Evolutionary conservation across 2,888 invertebrate species (phyloP).

Genomic region (Venusia cambrica): DNA sequence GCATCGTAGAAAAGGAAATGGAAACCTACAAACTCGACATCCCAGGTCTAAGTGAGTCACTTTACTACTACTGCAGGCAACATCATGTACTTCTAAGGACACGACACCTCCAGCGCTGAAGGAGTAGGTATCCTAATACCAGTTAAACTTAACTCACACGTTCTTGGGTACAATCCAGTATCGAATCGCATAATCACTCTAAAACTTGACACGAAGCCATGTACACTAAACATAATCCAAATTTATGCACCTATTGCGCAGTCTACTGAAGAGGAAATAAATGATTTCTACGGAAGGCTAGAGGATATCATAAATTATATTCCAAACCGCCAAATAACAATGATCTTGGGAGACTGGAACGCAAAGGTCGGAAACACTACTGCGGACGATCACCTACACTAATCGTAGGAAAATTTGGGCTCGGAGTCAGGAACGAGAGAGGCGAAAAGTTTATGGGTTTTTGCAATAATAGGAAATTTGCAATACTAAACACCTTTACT

Average conservation of each 20-base stretch:
- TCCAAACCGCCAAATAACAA: slow-evolving; percentile 15
- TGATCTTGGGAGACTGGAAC: slow-evolving; percentile 5
- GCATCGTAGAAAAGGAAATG: slow-evolving; percentile 11
- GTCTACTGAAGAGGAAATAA: slow-evolving; percentile 15
- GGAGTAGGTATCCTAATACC: slow-evolving; percentile 19
- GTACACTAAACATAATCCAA: slow-evolving; percentile 18
- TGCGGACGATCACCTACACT: too few species aligned
- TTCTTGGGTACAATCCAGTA: slow-evolving; percentile 15
- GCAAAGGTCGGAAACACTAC: too few species aligned
- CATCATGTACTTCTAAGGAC: slow-evolving; percentile 19
- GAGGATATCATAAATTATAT: slow-evolving; percentile 5
- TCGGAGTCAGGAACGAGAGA: slow-evolving; percentile 6
- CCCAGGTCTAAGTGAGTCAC: slow-evolving; percentile 11
- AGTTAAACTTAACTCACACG: slow-evolving; percentile 3
- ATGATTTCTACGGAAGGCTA: slow-evolving; percentile 13
- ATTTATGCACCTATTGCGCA: slow-evolving; percentile 23
- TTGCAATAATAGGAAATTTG: slow-evolving; percentile 4
- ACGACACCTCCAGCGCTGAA: slow-evolving; percentile 11
- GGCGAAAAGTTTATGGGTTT: slow-evolving; percentile 9
- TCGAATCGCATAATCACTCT: slow-evolving; percentile 10
- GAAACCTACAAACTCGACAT: background rate
- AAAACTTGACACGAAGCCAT: slow-evolving; percentile 11
- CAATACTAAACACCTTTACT: slow-evolving; percentile 21
- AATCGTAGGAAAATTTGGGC: slow-evolving; percentile 5
- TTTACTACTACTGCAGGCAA: slow-evolving; percentile 9